Conservation (phyloP, 2,797 vertebrate species). For the Acipenser ruthenus region DNA sequence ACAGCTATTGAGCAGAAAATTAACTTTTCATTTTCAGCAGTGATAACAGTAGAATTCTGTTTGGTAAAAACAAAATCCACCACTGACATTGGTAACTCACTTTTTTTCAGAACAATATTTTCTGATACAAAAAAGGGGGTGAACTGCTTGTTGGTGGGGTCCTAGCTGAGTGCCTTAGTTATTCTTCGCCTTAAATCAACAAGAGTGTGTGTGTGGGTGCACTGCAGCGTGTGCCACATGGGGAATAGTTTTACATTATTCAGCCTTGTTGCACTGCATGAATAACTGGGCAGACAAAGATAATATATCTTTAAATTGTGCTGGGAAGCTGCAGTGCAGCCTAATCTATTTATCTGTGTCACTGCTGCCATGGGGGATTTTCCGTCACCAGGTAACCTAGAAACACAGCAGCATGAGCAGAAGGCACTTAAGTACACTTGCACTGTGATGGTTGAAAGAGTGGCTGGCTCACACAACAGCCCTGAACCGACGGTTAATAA, state of each 20-base stretch:
- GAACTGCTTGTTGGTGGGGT: too few species aligned
- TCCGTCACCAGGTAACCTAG: constrained; percentile 13
- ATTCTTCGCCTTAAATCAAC: too few species aligned
- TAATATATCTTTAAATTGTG: constrained; percentile 12
- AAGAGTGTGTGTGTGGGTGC: not conserved
- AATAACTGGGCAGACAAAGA: not conserved
- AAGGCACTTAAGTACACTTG: not conserved
- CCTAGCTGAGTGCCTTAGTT: too few species aligned
- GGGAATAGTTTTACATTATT: constrained; percentile 1
- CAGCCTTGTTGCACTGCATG: constrained; percentile 9
- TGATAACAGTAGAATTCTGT: too few species aligned
- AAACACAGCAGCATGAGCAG: not conserved
- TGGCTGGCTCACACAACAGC: not conserved
- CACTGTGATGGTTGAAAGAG: not conserved
- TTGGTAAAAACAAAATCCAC: too few species aligned
- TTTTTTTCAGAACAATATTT: too few species aligned
- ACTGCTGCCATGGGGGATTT: constrained; percentile 1
- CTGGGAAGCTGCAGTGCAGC: not conserved
- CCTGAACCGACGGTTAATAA: not conserved
- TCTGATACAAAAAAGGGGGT: too few species aligned
- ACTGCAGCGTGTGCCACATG: not conserved
- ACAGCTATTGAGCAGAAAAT: too few species aligned
- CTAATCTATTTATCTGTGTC: constrained; percentile 13
- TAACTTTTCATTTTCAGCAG: too few species aligned
- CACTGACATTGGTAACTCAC: too few species aligned